phyloP scores from a whole-genome alignment of 2,113 vertebrate genomes.

The Chamaea fasciata region DNA sequence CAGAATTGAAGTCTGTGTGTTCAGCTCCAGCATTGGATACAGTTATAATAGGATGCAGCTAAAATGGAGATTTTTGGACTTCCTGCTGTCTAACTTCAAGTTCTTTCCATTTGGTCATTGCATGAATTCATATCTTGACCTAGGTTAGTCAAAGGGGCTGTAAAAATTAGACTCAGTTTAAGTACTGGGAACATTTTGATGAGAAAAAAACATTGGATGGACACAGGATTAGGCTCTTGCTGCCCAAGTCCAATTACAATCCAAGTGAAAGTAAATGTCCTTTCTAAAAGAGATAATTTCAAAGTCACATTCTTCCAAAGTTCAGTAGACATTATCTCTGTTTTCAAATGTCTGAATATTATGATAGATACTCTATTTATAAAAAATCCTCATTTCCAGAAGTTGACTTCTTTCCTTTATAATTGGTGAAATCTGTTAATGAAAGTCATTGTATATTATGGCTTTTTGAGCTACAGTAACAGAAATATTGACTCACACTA shows the following conservation, averaged over 20 bases:
- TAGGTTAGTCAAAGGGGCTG: neutral
- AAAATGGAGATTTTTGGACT: neutral
- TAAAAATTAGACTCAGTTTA: neutral
- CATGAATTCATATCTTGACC: neutral
- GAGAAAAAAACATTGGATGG: neutral
- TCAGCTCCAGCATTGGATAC: rapidly evolving
- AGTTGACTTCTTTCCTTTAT: neutral
- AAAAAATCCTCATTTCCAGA: neutral
- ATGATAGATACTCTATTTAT: neutral
- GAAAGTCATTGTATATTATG: neutral
- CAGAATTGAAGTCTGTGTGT: neutral
- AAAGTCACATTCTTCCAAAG: neutral
- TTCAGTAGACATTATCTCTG: neutral
- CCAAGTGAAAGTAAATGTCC: neutral
- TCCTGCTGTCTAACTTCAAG: neutral
- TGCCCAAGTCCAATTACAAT: neutral
- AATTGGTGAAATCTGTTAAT: neutral
- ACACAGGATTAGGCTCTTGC: rapidly evolving
- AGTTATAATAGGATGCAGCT: neutral
- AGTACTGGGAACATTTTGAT: neutral
- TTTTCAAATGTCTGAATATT: neutral
- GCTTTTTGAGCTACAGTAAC: neutral
- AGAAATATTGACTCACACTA: neutral
- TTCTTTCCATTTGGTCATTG: neutral
- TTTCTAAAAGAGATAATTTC: neutral